Conservation (phyloP, 2,797 vertebrate species). For the Etheostoma nigrum region DNA sequence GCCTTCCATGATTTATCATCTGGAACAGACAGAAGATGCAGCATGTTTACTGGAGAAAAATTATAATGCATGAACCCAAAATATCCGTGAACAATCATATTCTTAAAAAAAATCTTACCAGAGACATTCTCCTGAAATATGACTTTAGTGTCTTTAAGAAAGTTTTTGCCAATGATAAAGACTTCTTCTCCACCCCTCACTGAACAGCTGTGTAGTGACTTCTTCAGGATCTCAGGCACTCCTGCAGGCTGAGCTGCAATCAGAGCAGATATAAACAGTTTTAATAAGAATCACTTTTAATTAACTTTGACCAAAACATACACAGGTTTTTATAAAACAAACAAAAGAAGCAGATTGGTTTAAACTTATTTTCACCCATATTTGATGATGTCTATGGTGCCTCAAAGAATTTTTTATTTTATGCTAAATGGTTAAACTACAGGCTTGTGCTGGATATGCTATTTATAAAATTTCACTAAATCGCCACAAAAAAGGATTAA, state of each 20-base stretch:
- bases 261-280: conserved; percentile 14
- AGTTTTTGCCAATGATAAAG: conserved; percentile 99
- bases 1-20: conserved; percentile 98
- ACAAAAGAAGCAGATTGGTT: neutral
- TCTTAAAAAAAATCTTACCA: conserved; percentile 78
- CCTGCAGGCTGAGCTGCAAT: conserved; percentile 97
- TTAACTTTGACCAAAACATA: neutral
- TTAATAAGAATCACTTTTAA: neutral
- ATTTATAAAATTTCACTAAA: neutral
- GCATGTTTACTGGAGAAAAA: neutral
- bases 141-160: conserved; percentile 99
- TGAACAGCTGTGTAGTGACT: conserved; percentile 95
- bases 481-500: neutral
- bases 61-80: neutral
- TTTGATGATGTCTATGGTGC: no score
- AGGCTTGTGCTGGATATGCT: neutral
- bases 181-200: conserved; percentile 96
- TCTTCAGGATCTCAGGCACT: conserved; percentile 97
- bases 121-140: conserved; percentile 97
- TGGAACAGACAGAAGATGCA: conserved; percentile 66
- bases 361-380: neutral
- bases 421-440: neutral
- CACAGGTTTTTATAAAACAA: neutral
- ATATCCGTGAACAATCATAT: neutral
- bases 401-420: neutral